Percentiles rank a stretch among this genome's conserved stretches.
Evolutionary conservation across 2,113 vertebrate genomes (phyloP).

Genomic region (Hydrolagus affinis): DNA sequence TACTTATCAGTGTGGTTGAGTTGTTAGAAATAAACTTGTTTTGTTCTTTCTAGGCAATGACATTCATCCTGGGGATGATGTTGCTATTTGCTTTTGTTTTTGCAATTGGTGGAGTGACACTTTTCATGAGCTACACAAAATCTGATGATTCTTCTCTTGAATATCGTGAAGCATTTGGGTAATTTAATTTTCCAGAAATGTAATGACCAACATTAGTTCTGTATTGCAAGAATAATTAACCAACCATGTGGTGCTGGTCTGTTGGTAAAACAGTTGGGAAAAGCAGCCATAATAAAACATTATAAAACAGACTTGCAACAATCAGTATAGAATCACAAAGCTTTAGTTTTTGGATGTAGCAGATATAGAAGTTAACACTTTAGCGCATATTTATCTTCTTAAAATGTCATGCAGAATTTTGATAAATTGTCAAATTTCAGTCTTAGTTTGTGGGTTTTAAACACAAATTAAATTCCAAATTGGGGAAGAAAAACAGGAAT

Average conservation of each 20-base stretch:
- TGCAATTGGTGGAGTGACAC: conserved; percentile 46
- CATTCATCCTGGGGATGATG: conserved; percentile 48
- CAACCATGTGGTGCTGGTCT: too few relatives aligned
- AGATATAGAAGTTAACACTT: too few relatives aligned
- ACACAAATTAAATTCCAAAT: not conserved
- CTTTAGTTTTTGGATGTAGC: too few relatives aligned
- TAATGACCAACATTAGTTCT: not conserved
- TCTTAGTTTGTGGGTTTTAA: too few relatives aligned
- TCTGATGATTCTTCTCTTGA: conserved; percentile 27
- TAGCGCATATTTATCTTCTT: too few relatives aligned
- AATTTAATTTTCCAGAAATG: not conserved
- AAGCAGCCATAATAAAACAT: too few relatives aligned
- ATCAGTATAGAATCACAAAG: too few relatives aligned
- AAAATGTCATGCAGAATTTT: too few relatives aligned
- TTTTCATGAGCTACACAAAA: conserved; percentile 46
- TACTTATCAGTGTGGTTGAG: not conserved
- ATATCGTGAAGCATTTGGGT: not conserved
- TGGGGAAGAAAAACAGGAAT: not conserved
- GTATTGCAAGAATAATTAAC: not conserved
- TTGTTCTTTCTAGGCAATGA: conserved; percentile 43
- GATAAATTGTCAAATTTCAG: too few relatives aligned
- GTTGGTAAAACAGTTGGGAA: too few relatives aligned
- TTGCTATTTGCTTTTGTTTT: conserved; percentile 51
- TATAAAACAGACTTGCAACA: too few relatives aligned
- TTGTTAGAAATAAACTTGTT: not conserved